These are phyloP conservation scores for Aspidoscelis tigris DNA, from an alignment of 2,113 vertebrate species.

Conservation along the genomic window DNA sequence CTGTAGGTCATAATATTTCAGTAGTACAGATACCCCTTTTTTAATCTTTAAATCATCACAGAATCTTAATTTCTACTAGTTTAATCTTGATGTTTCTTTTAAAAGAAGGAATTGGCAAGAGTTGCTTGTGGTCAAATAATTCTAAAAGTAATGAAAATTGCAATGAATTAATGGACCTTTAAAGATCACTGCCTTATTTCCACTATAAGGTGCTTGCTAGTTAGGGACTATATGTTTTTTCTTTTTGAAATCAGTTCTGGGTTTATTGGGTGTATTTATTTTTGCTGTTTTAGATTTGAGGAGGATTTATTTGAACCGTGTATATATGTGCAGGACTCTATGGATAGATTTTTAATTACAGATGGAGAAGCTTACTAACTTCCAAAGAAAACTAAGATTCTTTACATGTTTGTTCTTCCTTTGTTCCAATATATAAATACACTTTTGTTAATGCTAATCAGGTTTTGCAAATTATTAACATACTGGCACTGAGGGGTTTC, in stretches of 20 bases:
- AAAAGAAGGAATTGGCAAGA: slow-evolving; percentile 73
- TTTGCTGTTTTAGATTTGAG: background rate
- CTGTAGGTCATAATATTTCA: slow-evolving; percentile 76
- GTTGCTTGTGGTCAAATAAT: slow-evolving; percentile 66
- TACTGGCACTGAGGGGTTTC: slow-evolving; percentile 23
- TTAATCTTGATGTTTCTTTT: slow-evolving; percentile 67
- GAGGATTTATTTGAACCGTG: slow-evolving; percentile 43
- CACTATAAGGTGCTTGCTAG: slow-evolving; percentile 68
- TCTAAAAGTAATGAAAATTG: slow-evolving; percentile 79
- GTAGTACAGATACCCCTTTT: slow-evolving; percentile 65
- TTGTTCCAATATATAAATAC: slow-evolving; percentile 10
- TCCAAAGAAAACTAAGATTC: slow-evolving; percentile 48
- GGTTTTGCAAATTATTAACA: slow-evolving; percentile 25
- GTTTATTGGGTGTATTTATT: slow-evolving; percentile 26
- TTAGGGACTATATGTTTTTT: slow-evolving; percentile 55
- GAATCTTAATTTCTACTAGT: slow-evolving; percentile 81
- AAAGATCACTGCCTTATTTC: slow-evolving; percentile 73
- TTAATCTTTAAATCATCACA: slow-evolving; percentile 73
- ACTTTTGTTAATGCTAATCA: slow-evolving; percentile 29
- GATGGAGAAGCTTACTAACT: slow-evolving; percentile 14
- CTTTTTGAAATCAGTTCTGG: slow-evolving; percentile 14
- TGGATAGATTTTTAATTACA: slow-evolving; percentile 46
- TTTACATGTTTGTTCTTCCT: slow-evolving; percentile 16
- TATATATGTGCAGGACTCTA: slow-evolving; percentile 48
- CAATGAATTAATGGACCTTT: slow-evolving; percentile 71